Base-by-base conservation (phyloP, 2,888 invertebrate species). In the Melanargia galathea region DNA sequence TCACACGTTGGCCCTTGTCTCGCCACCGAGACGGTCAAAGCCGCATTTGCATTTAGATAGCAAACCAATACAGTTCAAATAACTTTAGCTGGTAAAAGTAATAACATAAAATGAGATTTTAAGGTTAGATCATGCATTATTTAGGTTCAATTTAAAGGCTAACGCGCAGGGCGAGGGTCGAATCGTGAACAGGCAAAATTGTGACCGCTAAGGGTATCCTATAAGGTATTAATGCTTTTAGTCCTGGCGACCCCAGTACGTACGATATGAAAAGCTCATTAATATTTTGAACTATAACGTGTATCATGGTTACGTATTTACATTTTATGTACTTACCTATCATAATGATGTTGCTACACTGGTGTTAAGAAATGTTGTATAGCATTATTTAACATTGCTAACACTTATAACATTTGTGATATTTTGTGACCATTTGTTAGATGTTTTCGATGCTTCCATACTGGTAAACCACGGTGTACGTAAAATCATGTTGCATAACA, bases 111-210 rank as follows among this genome's bases (percentile, higher is more conserved):
- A 81, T 74, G 78, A 76, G 75, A 77, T 77, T 81, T 81, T 79
- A 78, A 75, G 81, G 78, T 76, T 75, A 78, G 71, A 76, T 80
- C 72, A 82, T 86, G 77, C 80, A 85, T 83, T 84, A 88, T 89
- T 86, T 80, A 88, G 70, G 78, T 84, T 79, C 83, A 85, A 85
- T 87, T 87, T 86, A 80, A 86, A 84, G 83, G 84, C 82, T 83
- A 84, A 87, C 80, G 77, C 73, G 75, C 78, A 80, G 75, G 76
- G 79, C 79, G 79, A 83, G 76, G 74, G 78, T 74, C 76, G 80
- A 82, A 80, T 78, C 80, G 82, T 87, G 85, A 88, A 86, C 84
- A 85, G 83, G 85, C 83, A 81, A 85, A 83, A 81, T 76, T 79
- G 76, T 76, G 73, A 75, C 76, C 76, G 74, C 77, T 74, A 66